Evolutionary conservation across 2,888 invertebrate genomes (phyloP).

Genomic region (Agrotis exclamationis): DNA sequence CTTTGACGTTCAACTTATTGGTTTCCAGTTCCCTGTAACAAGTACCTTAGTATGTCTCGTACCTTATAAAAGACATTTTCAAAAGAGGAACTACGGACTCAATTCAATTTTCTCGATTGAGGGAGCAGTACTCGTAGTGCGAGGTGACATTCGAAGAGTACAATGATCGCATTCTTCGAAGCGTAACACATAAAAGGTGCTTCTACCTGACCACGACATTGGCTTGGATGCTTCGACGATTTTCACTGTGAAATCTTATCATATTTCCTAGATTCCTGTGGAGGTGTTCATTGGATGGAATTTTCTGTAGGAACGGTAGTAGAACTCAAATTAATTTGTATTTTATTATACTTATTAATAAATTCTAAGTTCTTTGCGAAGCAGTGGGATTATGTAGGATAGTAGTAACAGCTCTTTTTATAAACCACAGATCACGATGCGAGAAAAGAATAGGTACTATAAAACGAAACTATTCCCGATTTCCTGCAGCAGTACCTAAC

Average conservation of each 20-base stretch:
- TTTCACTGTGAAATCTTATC: conserved; percentile 60
- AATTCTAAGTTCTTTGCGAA: neutral
- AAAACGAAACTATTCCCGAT: no score
- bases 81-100: conserved; percentile 70
- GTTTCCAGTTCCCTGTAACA: conserved; percentile 26
- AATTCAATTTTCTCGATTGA: conserved; percentile 81
- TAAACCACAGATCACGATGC: no score
- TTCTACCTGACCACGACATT: conserved; percentile 69
- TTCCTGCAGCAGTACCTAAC: no score
- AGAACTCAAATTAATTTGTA: conserved; percentile 1
- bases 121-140: conserved; percentile 56
- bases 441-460: no score
- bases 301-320: neutral
- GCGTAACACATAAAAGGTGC: conserved; percentile 66
- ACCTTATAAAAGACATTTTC: conserved; percentile 72
- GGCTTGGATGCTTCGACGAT: conserved; percentile 43
- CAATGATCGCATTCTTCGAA: conserved; percentile 73
- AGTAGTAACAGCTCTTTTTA: no score
- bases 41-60: conserved; percentile 66
- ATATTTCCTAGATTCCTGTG: conserved; percentile 40
- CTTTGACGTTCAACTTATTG: conserved; percentile 38
- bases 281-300: conserved; percentile 34
- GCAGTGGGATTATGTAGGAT: no score
- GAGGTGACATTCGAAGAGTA: conserved; percentile 71
- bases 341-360: neutral